Evolutionary conservation across 2,888 invertebrate genomes (phyloP).

Genomic region (Macrophya alboannulata): DNA sequence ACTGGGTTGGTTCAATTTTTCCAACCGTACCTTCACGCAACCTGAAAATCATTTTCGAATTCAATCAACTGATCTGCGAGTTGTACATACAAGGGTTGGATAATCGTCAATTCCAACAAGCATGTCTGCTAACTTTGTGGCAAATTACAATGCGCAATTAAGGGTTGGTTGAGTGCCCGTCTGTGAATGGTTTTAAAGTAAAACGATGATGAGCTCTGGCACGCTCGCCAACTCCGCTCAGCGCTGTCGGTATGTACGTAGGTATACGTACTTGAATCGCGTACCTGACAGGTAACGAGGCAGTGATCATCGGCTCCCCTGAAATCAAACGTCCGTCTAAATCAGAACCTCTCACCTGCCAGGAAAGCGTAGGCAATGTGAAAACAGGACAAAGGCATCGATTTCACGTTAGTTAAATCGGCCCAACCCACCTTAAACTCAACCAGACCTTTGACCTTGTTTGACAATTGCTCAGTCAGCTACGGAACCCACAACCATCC

Average conservation of each 20-base stretch:
- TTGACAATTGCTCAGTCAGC: background rate
- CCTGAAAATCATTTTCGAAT: background rate
- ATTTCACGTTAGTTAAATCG: slow-evolving; percentile 46
- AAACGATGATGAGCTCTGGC: slow-evolving; percentile 31
- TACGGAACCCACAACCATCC: background rate
- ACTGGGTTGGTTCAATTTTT: background rate
- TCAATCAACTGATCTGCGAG: background rate
- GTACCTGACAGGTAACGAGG: slow-evolving; percentile 46
- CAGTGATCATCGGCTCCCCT: slow-evolving; percentile 9
- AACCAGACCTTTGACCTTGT: slow-evolving; percentile 1
- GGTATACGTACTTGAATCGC: background rate
- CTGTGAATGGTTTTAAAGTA: background rate
- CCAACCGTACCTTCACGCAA: background rate
- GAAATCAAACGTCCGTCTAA: slow-evolving; percentile 44
- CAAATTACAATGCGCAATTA: slow-evolving; percentile 16
- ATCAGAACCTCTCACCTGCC: slow-evolving; percentile 40
- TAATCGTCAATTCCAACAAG: slow-evolving; percentile 1
- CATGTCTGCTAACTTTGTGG: slow-evolving; percentile 14
- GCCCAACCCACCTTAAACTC: background rate
- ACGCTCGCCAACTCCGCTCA: background rate
- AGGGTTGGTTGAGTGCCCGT: slow-evolving; percentile 27
- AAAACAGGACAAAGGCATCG: slow-evolving; percentile 39
- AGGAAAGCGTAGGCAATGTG: background rate
- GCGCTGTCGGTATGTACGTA: background rate
- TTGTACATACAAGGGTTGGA: background rate